Conservation (phyloP, 2,797 vertebrate genomes). For the Sebastes umbrosus region DNA sequence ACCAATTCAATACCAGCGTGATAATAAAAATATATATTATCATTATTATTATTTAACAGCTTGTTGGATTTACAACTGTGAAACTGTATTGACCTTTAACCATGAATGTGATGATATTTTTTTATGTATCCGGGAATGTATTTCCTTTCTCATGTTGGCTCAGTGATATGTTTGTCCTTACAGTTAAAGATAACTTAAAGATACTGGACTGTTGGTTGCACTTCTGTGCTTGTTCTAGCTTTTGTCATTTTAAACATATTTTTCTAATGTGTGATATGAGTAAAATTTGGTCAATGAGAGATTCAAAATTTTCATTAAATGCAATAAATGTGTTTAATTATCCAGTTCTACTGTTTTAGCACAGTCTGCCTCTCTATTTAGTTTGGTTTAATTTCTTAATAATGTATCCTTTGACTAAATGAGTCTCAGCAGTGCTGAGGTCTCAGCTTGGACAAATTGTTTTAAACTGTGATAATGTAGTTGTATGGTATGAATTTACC, state of each 20-base stretch:
- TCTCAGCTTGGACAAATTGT: slow-evolving; percentile 19
- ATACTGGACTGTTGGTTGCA: background rate
- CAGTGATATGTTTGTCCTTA: background rate
- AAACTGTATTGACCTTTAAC: background rate
- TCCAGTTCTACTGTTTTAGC: background rate
- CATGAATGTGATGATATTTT: background rate
- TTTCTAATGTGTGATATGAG: background rate
- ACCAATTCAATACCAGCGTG: too few relatives aligned
- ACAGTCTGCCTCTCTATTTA: background rate
- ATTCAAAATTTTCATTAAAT: background rate
- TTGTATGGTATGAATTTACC: slow-evolving; percentile 29
- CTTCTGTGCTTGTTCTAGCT: background rate
- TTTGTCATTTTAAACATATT: background rate
- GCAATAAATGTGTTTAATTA: background rate
- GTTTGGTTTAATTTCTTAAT: slow-evolving; percentile 25
- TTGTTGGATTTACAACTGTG: too few relatives aligned
- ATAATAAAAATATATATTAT: too few relatives aligned
- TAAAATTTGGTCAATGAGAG: background rate
- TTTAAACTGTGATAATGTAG: slow-evolving; percentile 27
- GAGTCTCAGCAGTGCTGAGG: background rate
- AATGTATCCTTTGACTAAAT: slow-evolving; percentile 24
- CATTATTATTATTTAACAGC: too few relatives aligned
- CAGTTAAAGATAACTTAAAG: background rate
- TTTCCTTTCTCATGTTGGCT: background rate
- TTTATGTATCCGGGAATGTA: background rate